These are phyloP conservation scores for Esox masquinongy DNA, from an alignment of 2,797 vertebrate species.

Conservation along the genomic window DNA sequence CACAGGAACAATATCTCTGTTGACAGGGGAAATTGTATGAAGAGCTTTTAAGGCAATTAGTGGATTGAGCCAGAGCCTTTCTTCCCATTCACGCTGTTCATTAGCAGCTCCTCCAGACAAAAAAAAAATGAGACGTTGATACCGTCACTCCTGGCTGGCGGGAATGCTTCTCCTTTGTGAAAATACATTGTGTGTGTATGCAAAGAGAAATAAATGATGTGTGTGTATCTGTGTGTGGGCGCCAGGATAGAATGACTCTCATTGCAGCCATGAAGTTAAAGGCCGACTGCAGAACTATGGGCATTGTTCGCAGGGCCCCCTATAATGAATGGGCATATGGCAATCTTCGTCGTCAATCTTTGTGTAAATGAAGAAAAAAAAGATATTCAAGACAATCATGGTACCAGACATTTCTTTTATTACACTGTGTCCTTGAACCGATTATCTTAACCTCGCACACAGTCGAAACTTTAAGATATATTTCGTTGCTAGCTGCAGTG, in stretches of 20 bases:
- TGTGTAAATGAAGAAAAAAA: too few relatives aligned
- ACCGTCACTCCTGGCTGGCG: slow-evolving; percentile 75
- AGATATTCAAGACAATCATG: too few relatives aligned
- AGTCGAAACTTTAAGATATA: too few relatives aligned
- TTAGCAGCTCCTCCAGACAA: slow-evolving; percentile 77
- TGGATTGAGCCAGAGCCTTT: slow-evolving; percentile 77
- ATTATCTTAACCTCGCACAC: neutral
- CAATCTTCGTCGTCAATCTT: too few relatives aligned
- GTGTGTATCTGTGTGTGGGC: slow-evolving; percentile 16
- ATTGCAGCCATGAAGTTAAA: slow-evolving; percentile 4
- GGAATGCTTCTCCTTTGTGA: slow-evolving; percentile 58
- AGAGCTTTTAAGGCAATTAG: slow-evolving; percentile 83
- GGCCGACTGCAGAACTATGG: too few relatives aligned
- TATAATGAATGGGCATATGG: too few relatives aligned
- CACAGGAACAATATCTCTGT: slow-evolving; percentile 60
- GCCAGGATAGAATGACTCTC: slow-evolving; percentile 2
- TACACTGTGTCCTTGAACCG: too few relatives aligned
- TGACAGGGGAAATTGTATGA: slow-evolving; percentile 79
- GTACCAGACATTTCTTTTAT: too few relatives aligned
- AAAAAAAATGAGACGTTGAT: slow-evolving; percentile 58
- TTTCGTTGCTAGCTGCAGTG: too few relatives aligned
- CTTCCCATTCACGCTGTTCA: slow-evolving; percentile 78
- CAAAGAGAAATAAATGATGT: neutral
- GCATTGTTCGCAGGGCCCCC: too few relatives aligned
- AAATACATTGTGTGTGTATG: slow-evolving; percentile 2